phyloP scores from a whole-genome alignment of 1,140 invertebrate genomes.

The Coboldia fuscipes region DNA sequence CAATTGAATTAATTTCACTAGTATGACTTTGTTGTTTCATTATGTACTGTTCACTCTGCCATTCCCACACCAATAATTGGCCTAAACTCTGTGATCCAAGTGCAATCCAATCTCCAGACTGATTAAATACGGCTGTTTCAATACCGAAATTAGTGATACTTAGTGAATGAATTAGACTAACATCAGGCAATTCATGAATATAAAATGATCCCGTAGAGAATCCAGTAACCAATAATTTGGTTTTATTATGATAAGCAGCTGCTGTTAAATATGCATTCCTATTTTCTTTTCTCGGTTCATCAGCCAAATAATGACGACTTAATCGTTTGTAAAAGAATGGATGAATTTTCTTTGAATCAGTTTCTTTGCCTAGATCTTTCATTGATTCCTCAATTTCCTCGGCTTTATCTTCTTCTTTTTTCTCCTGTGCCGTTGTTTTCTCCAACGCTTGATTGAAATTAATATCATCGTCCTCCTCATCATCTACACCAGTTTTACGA shows the following conservation, averaged over 20 bases:
- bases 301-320: conserved; percentile 45
- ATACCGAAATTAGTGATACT: conserved; percentile 66
- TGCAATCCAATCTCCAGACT: conserved; percentile 86
- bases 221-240: conserved; percentile 57
- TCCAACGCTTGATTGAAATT: conserved; percentile 24
- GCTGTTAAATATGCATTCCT: conserved; percentile 41
- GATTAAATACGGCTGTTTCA: conserved; percentile 59
- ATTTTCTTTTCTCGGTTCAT: conserved; percentile 38
- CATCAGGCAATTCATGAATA: conserved; percentile 81
- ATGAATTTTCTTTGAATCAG: conserved; percentile 19
- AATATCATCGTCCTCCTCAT: conserved; percentile 37
- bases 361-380: conserved; percentile 9
- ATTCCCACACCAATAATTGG: conserved; percentile 93
- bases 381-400: conserved; percentile 5
- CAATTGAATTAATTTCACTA: conserved; percentile 66
- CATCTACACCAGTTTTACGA: conserved; percentile 10
- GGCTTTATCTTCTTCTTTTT: conserved; percentile 18
- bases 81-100: conserved; percentile 65
- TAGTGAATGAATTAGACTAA: conserved; percentile 78
- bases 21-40: conserved; percentile 94
- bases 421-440: conserved; percentile 23
- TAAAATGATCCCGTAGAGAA: conserved; percentile 69
- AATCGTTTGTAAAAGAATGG: conserved; percentile 44
- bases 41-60: conserved; percentile 96
- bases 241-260: conserved; percentile 55